Evolutionary conservation across 2,888 invertebrate genomes (phyloP).

Genomic region (Drosophila stalkeri): DNA sequence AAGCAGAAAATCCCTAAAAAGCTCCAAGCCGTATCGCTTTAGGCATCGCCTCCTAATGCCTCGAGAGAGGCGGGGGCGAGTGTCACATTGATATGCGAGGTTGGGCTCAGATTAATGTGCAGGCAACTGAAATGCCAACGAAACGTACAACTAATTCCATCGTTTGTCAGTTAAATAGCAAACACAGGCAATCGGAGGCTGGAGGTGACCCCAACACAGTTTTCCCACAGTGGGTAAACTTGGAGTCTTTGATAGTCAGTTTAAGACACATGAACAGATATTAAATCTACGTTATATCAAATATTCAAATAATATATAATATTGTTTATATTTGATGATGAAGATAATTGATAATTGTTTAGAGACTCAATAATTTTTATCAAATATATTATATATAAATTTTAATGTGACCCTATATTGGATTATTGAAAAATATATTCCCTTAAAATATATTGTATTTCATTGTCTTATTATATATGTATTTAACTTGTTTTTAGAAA

Average conservation of each 20-base stretch:
- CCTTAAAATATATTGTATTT: background rate
- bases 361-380: too few relatives aligned
- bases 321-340: too few relatives aligned
- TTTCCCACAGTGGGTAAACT: conserved; percentile 55
- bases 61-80: conserved; percentile 3
- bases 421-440: background rate
- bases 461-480: too few relatives aligned
- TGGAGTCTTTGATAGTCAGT: background rate
- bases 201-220: conserved; percentile 25
- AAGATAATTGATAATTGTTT: too few relatives aligned
- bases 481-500: too few relatives aligned
- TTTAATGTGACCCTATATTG: background rate
- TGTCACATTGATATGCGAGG: conserved; percentile 33
- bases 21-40: conserved; percentile 56
- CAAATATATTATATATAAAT: too few relatives aligned
- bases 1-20: conserved; percentile 77
- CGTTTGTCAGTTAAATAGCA: conserved; percentile 67
- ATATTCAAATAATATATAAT: too few relatives aligned
- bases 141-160: conserved; percentile 80
- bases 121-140: conserved; percentile 67
- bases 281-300: too few relatives aligned
- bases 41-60: conserved; percentile 48
- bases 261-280: too few relatives aligned
- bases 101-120: conserved; percentile 65
- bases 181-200: conserved; percentile 15